These are phyloP conservation scores for Phycodurus eques DNA, from an alignment of 2,113 vertebrate genomes.

Conservation along the genomic window DNA sequence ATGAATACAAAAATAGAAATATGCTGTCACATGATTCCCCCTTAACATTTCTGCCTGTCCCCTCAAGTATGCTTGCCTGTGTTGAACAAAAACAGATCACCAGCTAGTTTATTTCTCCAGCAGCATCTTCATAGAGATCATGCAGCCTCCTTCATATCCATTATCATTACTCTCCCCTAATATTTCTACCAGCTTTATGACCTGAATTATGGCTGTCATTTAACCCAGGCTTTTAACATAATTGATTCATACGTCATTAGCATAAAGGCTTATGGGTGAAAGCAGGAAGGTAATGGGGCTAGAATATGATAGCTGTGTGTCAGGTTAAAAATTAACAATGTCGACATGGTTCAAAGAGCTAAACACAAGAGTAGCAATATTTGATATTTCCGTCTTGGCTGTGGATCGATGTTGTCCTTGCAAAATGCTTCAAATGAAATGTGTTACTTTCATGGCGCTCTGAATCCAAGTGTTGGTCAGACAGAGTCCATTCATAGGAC, in stretches of 20 bases:
- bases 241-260: conserved; percentile 61
- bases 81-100: conserved; percentile 39
- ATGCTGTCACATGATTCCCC: too few species aligned
- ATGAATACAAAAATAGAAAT: too few species aligned
- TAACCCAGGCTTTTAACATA: conserved; percentile 53
- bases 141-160: conserved; percentile 44
- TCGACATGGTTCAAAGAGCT: conserved; percentile 45
- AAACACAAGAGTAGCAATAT: conserved; percentile 22
- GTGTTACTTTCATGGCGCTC: conserved; percentile 41
- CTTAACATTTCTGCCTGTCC: too few species aligned
- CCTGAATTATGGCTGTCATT: conserved; percentile 61
- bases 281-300: conserved; percentile 41
- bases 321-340: conserved; percentile 49
- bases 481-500: too few species aligned
- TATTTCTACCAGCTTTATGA: conserved; percentile 52
- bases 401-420: conserved; percentile 9
- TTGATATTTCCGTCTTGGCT: conserved; percentile 45
- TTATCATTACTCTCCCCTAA: conserved; percentile 52
- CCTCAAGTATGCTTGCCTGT: not conserved
- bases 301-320: conserved; percentile 48
- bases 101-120: conserved; percentile 58
- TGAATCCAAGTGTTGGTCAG: not conserved
- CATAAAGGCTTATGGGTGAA: conserved; percentile 63
- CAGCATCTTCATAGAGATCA: conserved; percentile 24
- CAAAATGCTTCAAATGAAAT: conserved; percentile 16